Base-by-base conservation (phyloP, 2,113 vertebrate species). In the Centrocercus urophasianus region DNA sequence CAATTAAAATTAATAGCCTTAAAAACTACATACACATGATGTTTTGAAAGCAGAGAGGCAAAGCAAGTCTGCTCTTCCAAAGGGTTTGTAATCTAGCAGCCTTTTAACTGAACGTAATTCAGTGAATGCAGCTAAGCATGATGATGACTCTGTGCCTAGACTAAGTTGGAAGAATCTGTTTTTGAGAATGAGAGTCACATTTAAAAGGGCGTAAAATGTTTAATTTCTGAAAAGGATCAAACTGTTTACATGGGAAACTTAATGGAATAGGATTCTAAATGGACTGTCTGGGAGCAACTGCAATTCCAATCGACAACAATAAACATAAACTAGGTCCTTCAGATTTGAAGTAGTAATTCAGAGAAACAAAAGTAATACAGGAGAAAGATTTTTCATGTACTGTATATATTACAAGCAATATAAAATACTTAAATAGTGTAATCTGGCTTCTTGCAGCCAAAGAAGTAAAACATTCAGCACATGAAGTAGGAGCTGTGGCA, bases 301-400 rank as follows among this genome's bases (percentile, higher is more conserved):
- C 50, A 88, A 56, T 79, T 90, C 67, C 70, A 50, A 80, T 84
- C 86, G 66, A 77, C 73, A 94, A 83, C 66, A 81, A 54, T 38
- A 75, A 82, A 84, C 5, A 66, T 0, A 2, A 76, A 80, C 45
- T 25, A 67, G 32, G 50, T 71, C 74, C 75, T 89, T 89, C 87
- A 91, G 40, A 80, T 88, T 16, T 89, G 67, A 60, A 88, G 72
- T 52, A 93, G 91, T 89, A 84, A 71, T 94, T 94, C 71, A 87
- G 45, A 93, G 56, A 64, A 96, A 85, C 0, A 0, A 70, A 93
- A 93, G 67, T 32, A 70, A 76, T 50, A 7, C 13, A 19, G 64
- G 88, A 42, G 56, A 84, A 92, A 85, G 89, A 91, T 8, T 20
- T 74, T 45, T 57, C 67, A 38, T 76, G 87, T 70, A 83, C 67